Conservation (phyloP, 2,113 vertebrate genomes). For the Felis chaus region DNA sequence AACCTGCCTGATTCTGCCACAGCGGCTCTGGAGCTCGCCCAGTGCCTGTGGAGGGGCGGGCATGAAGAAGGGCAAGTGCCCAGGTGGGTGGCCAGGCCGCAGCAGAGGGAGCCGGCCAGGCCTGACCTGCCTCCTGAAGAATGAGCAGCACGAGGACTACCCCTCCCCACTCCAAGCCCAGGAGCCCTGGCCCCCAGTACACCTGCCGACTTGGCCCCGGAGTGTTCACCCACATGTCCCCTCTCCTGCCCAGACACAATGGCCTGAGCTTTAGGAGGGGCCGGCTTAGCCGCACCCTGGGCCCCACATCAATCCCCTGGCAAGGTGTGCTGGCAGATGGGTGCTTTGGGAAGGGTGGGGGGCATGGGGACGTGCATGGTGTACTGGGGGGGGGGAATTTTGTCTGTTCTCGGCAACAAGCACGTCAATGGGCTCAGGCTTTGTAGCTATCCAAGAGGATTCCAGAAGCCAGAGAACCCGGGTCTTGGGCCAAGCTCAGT, state of each 20-base stretch:
- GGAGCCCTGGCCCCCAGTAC: not conserved
- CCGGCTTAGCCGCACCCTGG: not conserved
- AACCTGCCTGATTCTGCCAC: constrained; percentile 57
- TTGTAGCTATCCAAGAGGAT: not conserved
- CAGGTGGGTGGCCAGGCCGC: constrained; percentile 10
- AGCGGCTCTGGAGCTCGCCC: not conserved
- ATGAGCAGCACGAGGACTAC: not conserved
- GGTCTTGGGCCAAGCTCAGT: not conserved
- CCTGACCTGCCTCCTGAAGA: not conserved
- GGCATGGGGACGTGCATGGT: not conserved
- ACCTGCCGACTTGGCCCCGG: not conserved
- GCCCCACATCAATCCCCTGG: not conserved
- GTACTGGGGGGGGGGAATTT: not conserved
- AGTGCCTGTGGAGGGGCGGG: not conserved
- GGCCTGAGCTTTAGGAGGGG: not conserved
- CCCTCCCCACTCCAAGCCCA: not conserved
- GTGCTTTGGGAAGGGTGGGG: not conserved
- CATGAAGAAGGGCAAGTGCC: constrained; percentile 28
- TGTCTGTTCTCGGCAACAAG: not conserved
- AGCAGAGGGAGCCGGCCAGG: not conserved
- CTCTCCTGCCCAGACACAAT: not conserved
- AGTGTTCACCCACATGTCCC: not conserved
- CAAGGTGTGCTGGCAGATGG: not conserved
- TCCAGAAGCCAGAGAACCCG: not conserved
- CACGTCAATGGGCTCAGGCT: not conserved